Base-by-base conservation (phyloP, 53 echinoderm and acorn worm species). In the Mesocentrotus franciscanus region DNA sequence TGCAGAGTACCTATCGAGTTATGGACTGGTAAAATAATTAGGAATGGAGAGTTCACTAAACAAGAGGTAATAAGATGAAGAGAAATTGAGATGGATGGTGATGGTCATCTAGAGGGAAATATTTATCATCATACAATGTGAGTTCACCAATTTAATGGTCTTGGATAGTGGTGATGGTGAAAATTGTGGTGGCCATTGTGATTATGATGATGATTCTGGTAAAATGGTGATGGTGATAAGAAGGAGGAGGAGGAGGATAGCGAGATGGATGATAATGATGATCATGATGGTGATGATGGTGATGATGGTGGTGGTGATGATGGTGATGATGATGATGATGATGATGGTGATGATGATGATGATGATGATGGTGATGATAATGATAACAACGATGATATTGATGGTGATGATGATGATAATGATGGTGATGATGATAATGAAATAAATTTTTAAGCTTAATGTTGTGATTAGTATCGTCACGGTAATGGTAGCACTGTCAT, bases 21-120 rank as follows among this genome's bases (percentile, higher is more conserved):
- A 36, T 36, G 36, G 81, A 81, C 81, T 81, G 81, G 81, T 42
- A 81, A 81, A 81, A 81, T 81, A 18, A 81, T 81, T 81, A 81
- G 81, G 64, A 0, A 8, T 30, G 30, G 30, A 33, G 15, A 11
- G 74, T 30, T 74, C 1, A 27, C 74, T 74, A 18, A 39, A 36
- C 42, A 22, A 81, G 36, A 81, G 36, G 81, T 18, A 81, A 17
- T 39, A 14, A 39, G 36, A 36, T 18, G 36, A 39, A 15, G 22
- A 42, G 20, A 81, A 22, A 81, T 81, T 8, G 1, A 49, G 81
- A 35, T 15, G 42, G 81, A 42, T 81, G 81, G 9, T 35, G 81
- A 81, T 81, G 81, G 81, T 39, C 22, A 81, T 42, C 9, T 36
- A 39, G 30, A 76, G 33, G 30, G 64, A 76, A 30, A 30, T 33